Base-by-base conservation (phyloP, 2,113 vertebrate genomes). In the Lepus europaeus region DNA sequence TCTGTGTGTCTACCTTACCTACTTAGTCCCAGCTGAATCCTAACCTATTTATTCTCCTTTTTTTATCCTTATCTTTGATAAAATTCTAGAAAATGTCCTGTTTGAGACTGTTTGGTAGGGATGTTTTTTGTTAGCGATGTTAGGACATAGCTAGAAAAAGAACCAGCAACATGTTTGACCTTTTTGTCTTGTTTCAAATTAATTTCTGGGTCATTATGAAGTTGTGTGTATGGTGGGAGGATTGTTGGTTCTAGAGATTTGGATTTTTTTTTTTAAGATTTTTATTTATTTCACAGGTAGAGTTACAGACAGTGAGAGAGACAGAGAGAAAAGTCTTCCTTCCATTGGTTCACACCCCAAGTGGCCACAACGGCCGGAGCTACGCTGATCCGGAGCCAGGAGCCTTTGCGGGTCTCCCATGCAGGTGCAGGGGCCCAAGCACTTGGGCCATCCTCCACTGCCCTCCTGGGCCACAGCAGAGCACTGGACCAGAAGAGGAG, bases 181-280 rank as follows among this genome's bases (percentile, higher is more conserved):
- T 27, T 88, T 91, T 79, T 69, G 39, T 77, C 78, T 17, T 61
- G 13, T 89, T 91, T 95, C 83, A 89, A 84, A 29, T 36, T 49
- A 92, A 36, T 59, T 80, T 73, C 49, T 74, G 36, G 33, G 76
- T 25, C 27, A 27, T 76, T 87, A 76, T 5, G 51, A 69, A 90
- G 74, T 90, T n/a, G 4, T 87, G 49, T 56, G 5, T 69, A 23
- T 68, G 59, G 39, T 88, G 25, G 33, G 56, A 29, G 61, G 16
- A 81, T 73, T 27, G 5, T 70, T 76, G 36, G 25, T 59, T 22
- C 17, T 87, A 33, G 39, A 77, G 70, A 83, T 45, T 77, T 69
- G 84, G 68, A 17, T 93, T 76, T 74, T 33, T 74, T 33, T 36
- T 45, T 45, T 45, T 5, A 45, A 45, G 39, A 45, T 45, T 5